These are phyloP conservation scores for Villa cingulata DNA, from an alignment of 2,888 invertebrate species.

Conservation along the genomic window DNA sequence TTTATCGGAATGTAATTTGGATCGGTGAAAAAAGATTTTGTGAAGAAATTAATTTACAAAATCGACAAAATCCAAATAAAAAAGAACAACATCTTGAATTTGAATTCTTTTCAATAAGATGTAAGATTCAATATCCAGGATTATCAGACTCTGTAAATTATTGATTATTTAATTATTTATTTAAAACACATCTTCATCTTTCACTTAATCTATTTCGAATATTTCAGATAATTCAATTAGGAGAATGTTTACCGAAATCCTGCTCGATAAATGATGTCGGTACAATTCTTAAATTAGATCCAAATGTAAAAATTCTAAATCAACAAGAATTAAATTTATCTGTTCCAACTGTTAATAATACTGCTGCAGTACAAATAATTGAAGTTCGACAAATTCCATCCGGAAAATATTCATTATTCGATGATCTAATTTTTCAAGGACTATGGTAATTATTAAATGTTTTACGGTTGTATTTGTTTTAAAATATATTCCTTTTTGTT, in stretches of 20 bases:
- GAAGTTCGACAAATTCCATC: slow-evolving; percentile 55
- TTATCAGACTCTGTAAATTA: slow-evolving; percentile 23
- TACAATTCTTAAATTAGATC: slow-evolving; percentile 33
- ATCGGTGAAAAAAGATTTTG: slow-evolving; percentile 60
- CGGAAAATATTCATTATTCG: slow-evolving; percentile 42
- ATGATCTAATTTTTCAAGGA: slow-evolving; percentile 52
- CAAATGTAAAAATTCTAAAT: slow-evolving; percentile 26
- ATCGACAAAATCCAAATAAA: slow-evolving; percentile 21
- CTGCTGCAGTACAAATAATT: slow-evolving; percentile 37
- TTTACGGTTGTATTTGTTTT: background rate
- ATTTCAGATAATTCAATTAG: slow-evolving; percentile 54
- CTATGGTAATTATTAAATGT: slow-evolving; percentile 39
- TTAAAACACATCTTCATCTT: no score
- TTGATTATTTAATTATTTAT: no score
- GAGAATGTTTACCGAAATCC: slow-evolving; percentile 59
- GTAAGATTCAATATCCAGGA: slow-evolving; percentile 22
- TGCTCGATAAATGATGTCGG: slow-evolving; percentile 46
- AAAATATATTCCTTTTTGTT: background rate
- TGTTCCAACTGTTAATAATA: background rate
- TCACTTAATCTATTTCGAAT: slow-evolving; percentile 33
- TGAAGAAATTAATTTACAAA: slow-evolving; percentile 31
- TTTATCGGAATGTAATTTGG: slow-evolving; percentile 74
- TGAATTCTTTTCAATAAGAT: slow-evolving; percentile 28
- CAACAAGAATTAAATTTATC: background rate
- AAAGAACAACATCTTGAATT: slow-evolving; percentile 28